Base-by-base conservation (phyloP, 1,140 invertebrate genomes). In the Dendrolimus punctatus region DNA sequence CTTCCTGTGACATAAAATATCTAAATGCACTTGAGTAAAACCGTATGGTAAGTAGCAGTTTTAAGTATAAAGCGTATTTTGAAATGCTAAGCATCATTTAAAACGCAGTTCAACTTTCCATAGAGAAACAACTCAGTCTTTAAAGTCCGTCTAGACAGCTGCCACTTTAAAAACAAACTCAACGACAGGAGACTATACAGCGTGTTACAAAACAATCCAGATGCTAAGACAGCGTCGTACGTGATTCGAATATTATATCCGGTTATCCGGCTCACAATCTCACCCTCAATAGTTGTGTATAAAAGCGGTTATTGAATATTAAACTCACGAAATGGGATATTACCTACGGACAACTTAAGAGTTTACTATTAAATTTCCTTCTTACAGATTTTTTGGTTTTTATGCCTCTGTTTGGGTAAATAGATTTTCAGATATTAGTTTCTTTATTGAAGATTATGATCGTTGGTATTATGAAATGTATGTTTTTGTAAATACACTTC, bases 201-300 rank as follows among this genome's bases (percentile, higher is more conserved):
- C 65, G 65, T 66, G 74, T 73, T 76, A 60, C 68, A 64, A 72
- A 77, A 79, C 76, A 78, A 76, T 81, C 76, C 78, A 76, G 74
- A 79, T 76, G 73, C 58, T 73, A 74, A 71, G 75, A 78, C 74
- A 59, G 66, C 54, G 58, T 6, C 47, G 67, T 48, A 68, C 79
- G 79, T 82, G 79, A 69, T 49, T 51, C 4, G 73, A 73, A 75
- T 80, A 37, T 44, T 48, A 60, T 49, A 38, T 38, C 23, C 51
- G 10, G 53, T 47, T 57, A 57, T 54, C 37, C 39, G 45, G 40
- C 44, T 45, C 51, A 46, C 57, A 6, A 59, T 39, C 41, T 47
- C 49, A 44, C 57, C 23, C 42, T 55, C 62, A 62, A 70, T 65
- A 70, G 62, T 67, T 70, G 62, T 60, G 56, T 57, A 66, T 66